Base-by-base conservation (phyloP, 2,113 vertebrate genomes). In the Macrotus californicus region DNA sequence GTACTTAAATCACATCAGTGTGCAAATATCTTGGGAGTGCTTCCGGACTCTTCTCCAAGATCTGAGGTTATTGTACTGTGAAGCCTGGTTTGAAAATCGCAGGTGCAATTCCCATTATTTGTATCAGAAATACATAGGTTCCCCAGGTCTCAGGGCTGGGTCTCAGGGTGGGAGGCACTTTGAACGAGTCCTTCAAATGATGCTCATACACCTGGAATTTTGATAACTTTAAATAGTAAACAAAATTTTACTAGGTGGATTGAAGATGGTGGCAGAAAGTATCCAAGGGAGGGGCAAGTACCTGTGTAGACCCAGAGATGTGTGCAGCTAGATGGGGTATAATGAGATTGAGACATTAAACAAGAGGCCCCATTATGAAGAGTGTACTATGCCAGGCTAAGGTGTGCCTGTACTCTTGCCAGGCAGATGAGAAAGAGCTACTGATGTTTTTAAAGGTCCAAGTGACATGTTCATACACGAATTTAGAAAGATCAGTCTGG, bases 351-450 rank as follows among this genome's bases (percentile, higher is more conserved):
- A 43, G 29, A 41, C 29, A 34, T 39, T 34, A 36, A 70, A 41
- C 15, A 29, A 29, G 10, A 18, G 2, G 2, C 12, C 10, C 4
- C 6, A 6, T 59, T 5, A 6, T 9, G 77, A 56, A 67, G 15
- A n/a, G 7, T 4, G 14, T 19, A 13, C 5, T 1, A 24, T 15
- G 54, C 8, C 5, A 2, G 7, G 5, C 11, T 13, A 7, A 31
- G 2, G 16, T 52, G 9, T 46, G 7, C 8, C 22, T n/a, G n/a
- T 56, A 41, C n/a, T 46, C n/a, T 69, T 31, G 39, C 26, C 39
- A 36, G n/a, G 31, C 7, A 54, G 54, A 22, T 7, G 59, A 66
- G 24, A 15, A 15, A 46, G 46, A 43, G 46, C 3, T 24, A 46
- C 0, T 29, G 85, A 72, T 8, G 19, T 2, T 43, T 70, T 48